Evolutionary conservation across 2,888 invertebrate genomes (phyloP).

Genomic region (Idaea straminata): DNA sequence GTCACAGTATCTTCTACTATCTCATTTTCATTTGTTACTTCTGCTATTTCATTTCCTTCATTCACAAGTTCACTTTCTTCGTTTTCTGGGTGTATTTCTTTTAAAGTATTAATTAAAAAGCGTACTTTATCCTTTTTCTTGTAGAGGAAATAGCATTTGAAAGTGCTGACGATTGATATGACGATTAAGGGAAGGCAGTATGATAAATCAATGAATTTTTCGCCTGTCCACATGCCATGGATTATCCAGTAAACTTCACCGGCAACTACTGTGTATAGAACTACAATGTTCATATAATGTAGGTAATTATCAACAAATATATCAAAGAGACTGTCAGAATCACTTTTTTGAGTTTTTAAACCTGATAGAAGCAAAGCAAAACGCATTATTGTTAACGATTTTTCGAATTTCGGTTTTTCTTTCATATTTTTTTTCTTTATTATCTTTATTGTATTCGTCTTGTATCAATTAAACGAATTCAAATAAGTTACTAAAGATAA

Average conservation of each 20-base stretch:
- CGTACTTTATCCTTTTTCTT: slow-evolving; percentile 37
- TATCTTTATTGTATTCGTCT: neutral
- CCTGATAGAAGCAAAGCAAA: slow-evolving; percentile 46
- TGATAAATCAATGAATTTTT: slow-evolving; percentile 48
- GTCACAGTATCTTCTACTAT: slow-evolving; percentile 39
- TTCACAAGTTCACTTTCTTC: slow-evolving; percentile 7
- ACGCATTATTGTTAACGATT: slow-evolving; percentile 39
- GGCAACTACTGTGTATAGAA: slow-evolving; percentile 45
- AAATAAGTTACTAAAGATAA: neutral
- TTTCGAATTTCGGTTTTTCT: slow-evolving; percentile 33
- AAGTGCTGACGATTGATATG: slow-evolving; percentile 45
- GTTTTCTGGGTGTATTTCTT: slow-evolving; percentile 42
- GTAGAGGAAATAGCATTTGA: slow-evolving; percentile 43
- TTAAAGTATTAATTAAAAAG: slow-evolving; percentile 41
- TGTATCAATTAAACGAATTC: neutral
- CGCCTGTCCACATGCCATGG: slow-evolving; percentile 42
- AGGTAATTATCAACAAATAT: slow-evolving; percentile 31
- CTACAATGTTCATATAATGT: slow-evolving; percentile 44
- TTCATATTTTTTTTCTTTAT: slow-evolving; percentile 16
- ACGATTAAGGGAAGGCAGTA: slow-evolving; percentile 50
- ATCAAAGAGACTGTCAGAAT: slow-evolving; percentile 23
- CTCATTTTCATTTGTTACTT: slow-evolving; percentile 21
- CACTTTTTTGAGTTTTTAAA: slow-evolving; percentile 33
- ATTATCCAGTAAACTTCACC: slow-evolving; percentile 51
- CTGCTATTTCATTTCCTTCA: slow-evolving; percentile 4